Evolutionary conservation across 53 echinoderm and acorn worm species (phyloP), one percentile per base, ranked within the genome.

Genomic region (Paelopatides confundens): DNA sequence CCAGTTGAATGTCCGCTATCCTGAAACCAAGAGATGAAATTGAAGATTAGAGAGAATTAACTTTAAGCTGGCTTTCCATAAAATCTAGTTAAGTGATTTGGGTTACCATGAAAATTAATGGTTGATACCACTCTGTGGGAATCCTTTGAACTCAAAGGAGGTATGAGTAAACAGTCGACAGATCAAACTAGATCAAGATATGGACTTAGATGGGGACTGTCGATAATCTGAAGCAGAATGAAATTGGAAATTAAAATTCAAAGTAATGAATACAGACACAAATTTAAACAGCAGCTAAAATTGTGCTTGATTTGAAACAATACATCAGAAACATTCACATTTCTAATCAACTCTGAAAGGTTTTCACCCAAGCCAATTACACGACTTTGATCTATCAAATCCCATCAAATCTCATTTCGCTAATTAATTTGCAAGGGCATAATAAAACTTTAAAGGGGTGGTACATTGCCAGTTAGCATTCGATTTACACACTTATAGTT

Each of bases 1-100:
- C 46, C 36, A 46, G 74, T 74, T 74, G 74, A 74, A 74, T 28
- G 74, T 74, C 74, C 74, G 74, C 74, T 43, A 12, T 26, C 74
- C 74, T 74, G 74, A 74, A 74, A 74, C 74, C 74, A 74, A 74
- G 74, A 74, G 74, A 74, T 74, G 74, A 74, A 74, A 74, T 74
- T 74, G 74, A 74, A 74, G 74, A 74, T 74, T 74, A 74, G 74
- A 74, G 74, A 74, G 74, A 74, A 74, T 74, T 74, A 74, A 74
- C 74, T 74, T 74, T 74, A 74, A 74, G 74, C 74, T 74, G 46
- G 74, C 74, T 74, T 74, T 74, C 74, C 74, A 74, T 74, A 74
- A 74, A 74, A 74, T 74, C 74, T 74, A 74, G 74, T 74, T 74
- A 74, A 74, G 74, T 74, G 74, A 74, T 74, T 74, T 74, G 74